phyloP scores from a whole-genome alignment of 1,140 invertebrate species.

The Brachionus paranguensis region DNA sequence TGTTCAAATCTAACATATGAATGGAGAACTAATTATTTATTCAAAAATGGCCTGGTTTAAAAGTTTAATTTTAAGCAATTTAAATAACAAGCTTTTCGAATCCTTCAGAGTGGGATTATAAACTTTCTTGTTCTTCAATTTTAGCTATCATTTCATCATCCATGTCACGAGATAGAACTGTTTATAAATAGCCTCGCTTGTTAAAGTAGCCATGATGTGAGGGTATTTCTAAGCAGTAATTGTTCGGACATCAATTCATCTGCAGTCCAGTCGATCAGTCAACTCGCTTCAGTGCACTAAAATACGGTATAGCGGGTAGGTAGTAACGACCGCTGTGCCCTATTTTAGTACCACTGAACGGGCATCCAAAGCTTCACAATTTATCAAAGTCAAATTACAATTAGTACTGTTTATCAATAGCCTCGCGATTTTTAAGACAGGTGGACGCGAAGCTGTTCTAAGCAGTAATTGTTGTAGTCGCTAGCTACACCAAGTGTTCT shows the following conservation, averaged over 20 bases:
- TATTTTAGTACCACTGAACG: slow-evolving; percentile 22
- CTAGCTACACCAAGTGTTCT: background rate
- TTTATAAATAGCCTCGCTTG: slow-evolving; percentile 24
- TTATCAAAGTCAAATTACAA: background rate
- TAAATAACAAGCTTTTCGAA: background rate
- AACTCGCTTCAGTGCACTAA: background rate
- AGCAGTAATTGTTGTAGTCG: background rate
- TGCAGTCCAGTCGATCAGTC: background rate
- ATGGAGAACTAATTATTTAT: background rate
- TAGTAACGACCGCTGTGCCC: slow-evolving; percentile 4
- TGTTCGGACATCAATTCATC: background rate
- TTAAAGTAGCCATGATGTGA: background rate
- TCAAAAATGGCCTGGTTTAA: background rate
- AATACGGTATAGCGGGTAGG: slow-evolving; percentile 34
- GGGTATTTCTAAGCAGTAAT: slow-evolving; percentile 4
- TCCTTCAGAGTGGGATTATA: background rate
- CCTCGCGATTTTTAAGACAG: background rate
- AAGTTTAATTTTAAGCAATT: background rate
- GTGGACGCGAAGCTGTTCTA: background rate
- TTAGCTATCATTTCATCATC: background rate
- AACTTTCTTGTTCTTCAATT: background rate
- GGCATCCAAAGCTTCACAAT: background rate
- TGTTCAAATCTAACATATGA: background rate
- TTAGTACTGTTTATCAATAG: slow-evolving; percentile 35
- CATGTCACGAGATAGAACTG: background rate